phyloP scores from a whole-genome alignment of 2,113 vertebrate genomes.

The Balaeniceps rex region DNA sequence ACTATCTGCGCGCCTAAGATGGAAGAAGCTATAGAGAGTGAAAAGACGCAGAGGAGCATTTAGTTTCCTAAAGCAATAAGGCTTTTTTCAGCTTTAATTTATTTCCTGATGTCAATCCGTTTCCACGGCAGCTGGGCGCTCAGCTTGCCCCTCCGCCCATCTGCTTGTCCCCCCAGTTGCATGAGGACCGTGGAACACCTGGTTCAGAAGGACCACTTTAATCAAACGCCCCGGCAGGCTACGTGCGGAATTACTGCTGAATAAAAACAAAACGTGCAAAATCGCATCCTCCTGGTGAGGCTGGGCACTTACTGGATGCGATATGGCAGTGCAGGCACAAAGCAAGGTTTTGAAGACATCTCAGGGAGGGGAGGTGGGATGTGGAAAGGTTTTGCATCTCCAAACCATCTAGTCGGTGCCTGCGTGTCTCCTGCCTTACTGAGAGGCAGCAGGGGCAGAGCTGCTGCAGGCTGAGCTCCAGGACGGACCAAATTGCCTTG shows the following conservation, averaged over 20 bases:
- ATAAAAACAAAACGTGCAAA: background rate
- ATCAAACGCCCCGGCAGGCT: background rate
- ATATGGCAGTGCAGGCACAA: rapidly evolving
- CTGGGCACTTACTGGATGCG: rapidly evolving
- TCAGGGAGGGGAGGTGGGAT: background rate
- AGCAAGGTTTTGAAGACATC: no score
- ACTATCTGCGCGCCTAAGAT: background rate
- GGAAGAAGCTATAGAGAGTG: background rate
- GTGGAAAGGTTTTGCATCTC: background rate
- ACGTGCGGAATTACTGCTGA: rapidly evolving
- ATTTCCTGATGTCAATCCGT: background rate
- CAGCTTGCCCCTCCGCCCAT: rapidly evolving
- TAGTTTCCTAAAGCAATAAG: background rate
- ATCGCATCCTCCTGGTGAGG: background rate
- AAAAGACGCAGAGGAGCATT: background rate
- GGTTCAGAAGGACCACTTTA: background rate
- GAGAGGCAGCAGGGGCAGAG: background rate
- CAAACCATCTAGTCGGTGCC: background rate
- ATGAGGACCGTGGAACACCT: background rate
- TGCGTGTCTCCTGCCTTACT: rapidly evolving
- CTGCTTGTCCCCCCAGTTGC: background rate
- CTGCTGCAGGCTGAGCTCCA: background rate
- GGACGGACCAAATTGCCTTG: background rate
- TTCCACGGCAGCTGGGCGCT: background rate
- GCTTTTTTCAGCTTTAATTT: background rate